A percentile compares a stretch with the other conserved stretches of the same genome.
Evolutionary conservation across 2,113 vertebrate genomes (phyloP).

Genomic region (Felis catus): DNA sequence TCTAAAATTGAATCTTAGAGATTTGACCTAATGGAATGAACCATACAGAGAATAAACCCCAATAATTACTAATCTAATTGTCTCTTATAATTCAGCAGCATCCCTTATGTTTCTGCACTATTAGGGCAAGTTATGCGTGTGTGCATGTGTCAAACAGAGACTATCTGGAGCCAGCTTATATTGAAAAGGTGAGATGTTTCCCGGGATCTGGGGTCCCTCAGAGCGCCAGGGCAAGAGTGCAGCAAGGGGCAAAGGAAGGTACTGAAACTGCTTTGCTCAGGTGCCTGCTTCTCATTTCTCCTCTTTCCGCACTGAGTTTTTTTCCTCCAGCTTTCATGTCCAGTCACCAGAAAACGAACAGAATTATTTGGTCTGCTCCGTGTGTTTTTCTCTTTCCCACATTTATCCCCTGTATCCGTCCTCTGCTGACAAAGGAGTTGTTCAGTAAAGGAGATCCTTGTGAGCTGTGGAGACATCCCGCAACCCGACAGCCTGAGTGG

Average conservation of each 20-base stretch:
- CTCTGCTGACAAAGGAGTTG: not conserved
- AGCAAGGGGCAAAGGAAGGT: not conserved
- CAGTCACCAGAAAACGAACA: slow-evolving; percentile 6
- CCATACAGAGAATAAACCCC: not conserved
- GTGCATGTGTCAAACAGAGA: not conserved
- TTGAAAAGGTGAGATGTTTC: not conserved
- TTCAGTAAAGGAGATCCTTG: not conserved
- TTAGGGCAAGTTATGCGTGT: not conserved
- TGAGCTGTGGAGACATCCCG: not conserved
- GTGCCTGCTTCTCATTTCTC: not conserved
- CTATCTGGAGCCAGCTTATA: not conserved
- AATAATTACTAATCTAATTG: not conserved
- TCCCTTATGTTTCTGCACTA: not conserved
- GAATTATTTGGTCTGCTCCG: not conserved
- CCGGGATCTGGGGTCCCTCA: not conserved
- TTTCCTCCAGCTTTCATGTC: not conserved
- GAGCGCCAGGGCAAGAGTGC: not conserved
- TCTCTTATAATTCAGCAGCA: not conserved
- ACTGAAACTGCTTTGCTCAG: not conserved
- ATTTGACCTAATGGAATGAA: not conserved
- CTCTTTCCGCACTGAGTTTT: not conserved
- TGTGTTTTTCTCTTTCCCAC: not conserved
- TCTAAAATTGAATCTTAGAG: slow-evolving; percentile 19
- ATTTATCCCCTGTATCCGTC: not conserved
- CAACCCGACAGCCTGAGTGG: not conserved